These are phyloP conservation scores for Drosophila rubida DNA, from an alignment of 2,888 invertebrate genomes.

Conservation along the genomic window DNA sequence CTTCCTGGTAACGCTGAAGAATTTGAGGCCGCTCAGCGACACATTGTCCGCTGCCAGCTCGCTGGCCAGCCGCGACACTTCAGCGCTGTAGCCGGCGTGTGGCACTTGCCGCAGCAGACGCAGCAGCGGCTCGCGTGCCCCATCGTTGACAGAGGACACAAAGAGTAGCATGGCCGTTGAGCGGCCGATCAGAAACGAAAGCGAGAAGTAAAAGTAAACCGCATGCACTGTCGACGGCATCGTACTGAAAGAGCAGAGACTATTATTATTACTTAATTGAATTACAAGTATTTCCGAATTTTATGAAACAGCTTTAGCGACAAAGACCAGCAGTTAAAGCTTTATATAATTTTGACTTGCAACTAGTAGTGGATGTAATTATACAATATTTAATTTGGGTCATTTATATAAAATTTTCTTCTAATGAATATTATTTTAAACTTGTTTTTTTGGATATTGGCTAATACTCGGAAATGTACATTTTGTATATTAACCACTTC, in stretches of 20 bases:
- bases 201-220: conserved; percentile 87
- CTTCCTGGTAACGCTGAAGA: conserved; percentile 82
- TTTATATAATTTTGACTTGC: no score
- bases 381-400: no score
- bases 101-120: conserved; percentile 84
- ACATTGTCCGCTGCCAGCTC: conserved; percentile 79
- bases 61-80: conserved; percentile 82
- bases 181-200: conserved; percentile 86
- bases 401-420: no score
- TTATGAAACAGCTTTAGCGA: no score
- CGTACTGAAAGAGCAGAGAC: conserved; percentile 59
- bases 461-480: no score
- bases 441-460: no score
- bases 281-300: no score
- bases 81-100: conserved; percentile 83
- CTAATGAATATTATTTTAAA: no score
- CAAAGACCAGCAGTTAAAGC: no score
- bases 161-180: conserved; percentile 86
- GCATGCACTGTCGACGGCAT: conserved; percentile 84
- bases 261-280: neutral
- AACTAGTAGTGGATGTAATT: no score
- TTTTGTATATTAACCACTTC: no score
- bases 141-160: conserved; percentile 86
- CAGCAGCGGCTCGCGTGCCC: conserved; percentile 84
- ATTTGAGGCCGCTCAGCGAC: conserved; percentile 82